Conservation (phyloP, 2,113 vertebrate genomes). For the Muntiacus reevesi region DNA sequence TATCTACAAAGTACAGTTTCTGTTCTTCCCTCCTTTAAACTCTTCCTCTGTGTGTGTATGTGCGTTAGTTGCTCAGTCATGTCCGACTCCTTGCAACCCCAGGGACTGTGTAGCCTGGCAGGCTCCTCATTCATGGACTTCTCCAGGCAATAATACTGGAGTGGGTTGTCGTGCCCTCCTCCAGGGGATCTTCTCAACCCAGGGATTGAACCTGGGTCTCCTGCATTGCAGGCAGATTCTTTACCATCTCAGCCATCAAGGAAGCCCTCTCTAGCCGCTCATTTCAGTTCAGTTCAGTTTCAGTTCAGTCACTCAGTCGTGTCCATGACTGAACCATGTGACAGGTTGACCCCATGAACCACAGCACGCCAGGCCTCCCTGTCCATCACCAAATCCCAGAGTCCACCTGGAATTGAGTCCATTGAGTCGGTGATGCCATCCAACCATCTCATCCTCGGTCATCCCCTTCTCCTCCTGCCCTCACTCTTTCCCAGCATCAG, state of each 20-base stretch:
- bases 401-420: not conserved
- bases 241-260: not conserved
- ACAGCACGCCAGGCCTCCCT: fast-evolving
- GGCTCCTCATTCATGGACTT: not conserved
- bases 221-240: not conserved
- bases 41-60: not conserved
- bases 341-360: not conserved
- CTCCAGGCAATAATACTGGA: not conserved
- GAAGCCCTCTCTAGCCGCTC: not conserved
- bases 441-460: not conserved
- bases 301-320: not conserved
- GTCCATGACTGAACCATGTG: not conserved
- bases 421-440: not conserved
- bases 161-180: not conserved
- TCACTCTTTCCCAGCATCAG: not conserved
- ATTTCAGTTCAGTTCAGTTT: not conserved
- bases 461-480: not conserved
- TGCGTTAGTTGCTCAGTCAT: not conserved
- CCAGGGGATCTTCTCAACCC: not conserved
- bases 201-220: not conserved
- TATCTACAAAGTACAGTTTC: not conserved
- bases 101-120: not conserved
- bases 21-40: not conserved
- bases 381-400: not conserved
- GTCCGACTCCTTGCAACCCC: not conserved